Evolutionary conservation across 2,113 vertebrate genomes (phyloP).

Genomic region (Pachyramphus minor): DNA sequence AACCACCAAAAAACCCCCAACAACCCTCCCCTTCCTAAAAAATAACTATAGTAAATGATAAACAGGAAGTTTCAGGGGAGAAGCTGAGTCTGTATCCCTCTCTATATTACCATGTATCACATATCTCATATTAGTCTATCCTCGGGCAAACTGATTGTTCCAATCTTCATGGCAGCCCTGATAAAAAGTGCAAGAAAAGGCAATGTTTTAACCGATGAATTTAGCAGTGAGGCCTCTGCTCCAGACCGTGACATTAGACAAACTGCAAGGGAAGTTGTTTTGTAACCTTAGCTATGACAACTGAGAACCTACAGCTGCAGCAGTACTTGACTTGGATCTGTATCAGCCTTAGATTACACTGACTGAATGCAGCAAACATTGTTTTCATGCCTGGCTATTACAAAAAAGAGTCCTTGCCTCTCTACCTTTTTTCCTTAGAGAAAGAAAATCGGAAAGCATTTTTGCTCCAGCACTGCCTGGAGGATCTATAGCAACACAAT

Average conservation of each 20-base stretch:
- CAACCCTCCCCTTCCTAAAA: neutral
- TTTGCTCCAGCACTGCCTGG: neutral
- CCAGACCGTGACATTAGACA: neutral
- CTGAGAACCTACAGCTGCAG: neutral
- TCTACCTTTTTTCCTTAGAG: neutral
- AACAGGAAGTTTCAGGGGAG: neutral
- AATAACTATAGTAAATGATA: neutral
- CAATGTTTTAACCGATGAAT: accelerated
- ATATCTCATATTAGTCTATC: neutral
- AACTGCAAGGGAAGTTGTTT: neutral
- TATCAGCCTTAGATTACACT: neutral
- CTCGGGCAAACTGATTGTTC: neutral
- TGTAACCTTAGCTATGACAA: conserved; percentile 22
- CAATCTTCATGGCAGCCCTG: neutral
- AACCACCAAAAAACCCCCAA: neutral
- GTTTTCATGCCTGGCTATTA: neutral
- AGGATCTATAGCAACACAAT: conserved; percentile 6
- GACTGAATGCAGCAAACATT: neutral
- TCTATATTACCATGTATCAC: neutral
- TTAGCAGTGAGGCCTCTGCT: neutral
- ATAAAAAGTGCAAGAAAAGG: neutral
- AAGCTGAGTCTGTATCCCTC: neutral
- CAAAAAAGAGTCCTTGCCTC: neutral
- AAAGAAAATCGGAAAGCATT: neutral
- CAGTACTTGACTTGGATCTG: neutral